Evolutionary conservation across 2,888 invertebrate genomes (phyloP).

Genomic region (Labia minor): DNA sequence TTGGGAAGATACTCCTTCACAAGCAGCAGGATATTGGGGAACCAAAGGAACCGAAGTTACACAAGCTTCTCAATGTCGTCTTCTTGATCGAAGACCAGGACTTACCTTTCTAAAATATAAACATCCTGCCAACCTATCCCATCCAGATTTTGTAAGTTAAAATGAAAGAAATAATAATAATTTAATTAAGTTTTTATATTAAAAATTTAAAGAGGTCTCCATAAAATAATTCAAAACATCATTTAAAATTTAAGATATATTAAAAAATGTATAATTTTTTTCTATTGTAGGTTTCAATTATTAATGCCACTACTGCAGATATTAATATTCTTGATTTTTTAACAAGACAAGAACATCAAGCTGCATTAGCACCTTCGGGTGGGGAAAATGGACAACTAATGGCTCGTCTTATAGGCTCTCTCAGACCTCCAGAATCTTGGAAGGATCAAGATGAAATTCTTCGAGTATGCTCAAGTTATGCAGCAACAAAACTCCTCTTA

Average conservation of each 20-base stretch:
- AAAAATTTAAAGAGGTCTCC: neutral
- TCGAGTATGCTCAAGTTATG: slow-evolving; percentile 67
- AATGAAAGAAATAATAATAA: too few species aligned
- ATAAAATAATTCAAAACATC: neutral
- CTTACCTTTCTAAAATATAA: slow-evolving; percentile 80
- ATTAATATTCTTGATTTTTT: slow-evolving; percentile 25
- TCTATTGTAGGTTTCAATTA: slow-evolving; percentile 49
- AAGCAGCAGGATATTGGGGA: slow-evolving; percentile 85
- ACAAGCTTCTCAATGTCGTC: slow-evolving; percentile 64
- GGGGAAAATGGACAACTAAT: slow-evolving; percentile 53
- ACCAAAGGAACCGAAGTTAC: slow-evolving; percentile 59
- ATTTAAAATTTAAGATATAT: too few species aligned
- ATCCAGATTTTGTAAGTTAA: slow-evolving; percentile 64
- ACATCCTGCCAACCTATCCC: slow-evolving; percentile 73
- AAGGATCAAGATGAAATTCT: slow-evolving; percentile 54
- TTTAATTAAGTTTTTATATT: too few species aligned
- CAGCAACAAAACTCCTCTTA: slow-evolving; percentile 55
- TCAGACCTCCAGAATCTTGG: slow-evolving; percentile 65
- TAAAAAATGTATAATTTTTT: too few species aligned
- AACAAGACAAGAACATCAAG: neutral
- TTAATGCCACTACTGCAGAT: slow-evolving; percentile 66
- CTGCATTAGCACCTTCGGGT: neutral
- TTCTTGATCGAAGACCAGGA: slow-evolving; percentile 70
- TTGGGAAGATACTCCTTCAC: slow-evolving; percentile 66
- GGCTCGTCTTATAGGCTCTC: slow-evolving; percentile 67